Percentiles rank a stretch among this genome's conserved stretches.
These are phyloP conservation scores for Ceramica pisi DNA, from an alignment of 2,888 invertebrate species.

Conservation along the genomic window DNA sequence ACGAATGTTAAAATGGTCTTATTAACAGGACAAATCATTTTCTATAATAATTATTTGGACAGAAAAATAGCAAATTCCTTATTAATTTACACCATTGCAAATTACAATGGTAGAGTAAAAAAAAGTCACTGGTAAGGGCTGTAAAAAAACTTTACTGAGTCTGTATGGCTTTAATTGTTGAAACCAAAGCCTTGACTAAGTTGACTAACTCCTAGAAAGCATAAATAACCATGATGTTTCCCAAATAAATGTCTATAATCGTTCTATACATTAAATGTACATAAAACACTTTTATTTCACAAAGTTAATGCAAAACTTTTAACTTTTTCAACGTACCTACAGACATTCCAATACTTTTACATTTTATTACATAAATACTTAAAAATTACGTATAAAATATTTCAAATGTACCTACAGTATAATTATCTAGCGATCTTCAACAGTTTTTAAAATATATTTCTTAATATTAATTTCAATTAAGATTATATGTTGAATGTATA, in stretches of 20 bases:
- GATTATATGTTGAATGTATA: slow-evolving; percentile 32
- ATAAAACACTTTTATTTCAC: slow-evolving; percentile 19
- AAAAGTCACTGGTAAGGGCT: too few species aligned
- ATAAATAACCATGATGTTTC: background rate
- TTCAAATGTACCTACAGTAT: slow-evolving; percentile 58
- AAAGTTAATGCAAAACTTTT: slow-evolving; percentile 31
- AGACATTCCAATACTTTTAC: slow-evolving; percentile 44
- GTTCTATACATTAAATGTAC: slow-evolving; percentile 48
- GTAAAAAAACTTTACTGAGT: too few species aligned
- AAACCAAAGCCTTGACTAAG: background rate
- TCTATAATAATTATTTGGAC: too few species aligned
- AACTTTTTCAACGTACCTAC: slow-evolving; percentile 18
- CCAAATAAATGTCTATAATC: background rate
- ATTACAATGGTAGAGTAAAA: too few species aligned
- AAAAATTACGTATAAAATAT: slow-evolving; percentile 62
- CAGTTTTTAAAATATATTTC: slow-evolving; percentile 60
- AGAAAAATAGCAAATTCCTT: too few species aligned
- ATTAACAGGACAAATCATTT: too few species aligned
- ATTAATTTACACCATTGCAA: too few species aligned
- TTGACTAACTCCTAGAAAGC: background rate
- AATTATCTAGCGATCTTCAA: slow-evolving; percentile 61
- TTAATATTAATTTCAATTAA: slow-evolving; percentile 41
- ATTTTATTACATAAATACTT: slow-evolving; percentile 43
- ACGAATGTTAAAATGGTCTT: too few species aligned
- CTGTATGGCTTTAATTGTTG: too few species aligned